Evolutionary conservation across 2,888 invertebrate species (phyloP).

Genomic region (Drosophila hamatofila): DNA sequence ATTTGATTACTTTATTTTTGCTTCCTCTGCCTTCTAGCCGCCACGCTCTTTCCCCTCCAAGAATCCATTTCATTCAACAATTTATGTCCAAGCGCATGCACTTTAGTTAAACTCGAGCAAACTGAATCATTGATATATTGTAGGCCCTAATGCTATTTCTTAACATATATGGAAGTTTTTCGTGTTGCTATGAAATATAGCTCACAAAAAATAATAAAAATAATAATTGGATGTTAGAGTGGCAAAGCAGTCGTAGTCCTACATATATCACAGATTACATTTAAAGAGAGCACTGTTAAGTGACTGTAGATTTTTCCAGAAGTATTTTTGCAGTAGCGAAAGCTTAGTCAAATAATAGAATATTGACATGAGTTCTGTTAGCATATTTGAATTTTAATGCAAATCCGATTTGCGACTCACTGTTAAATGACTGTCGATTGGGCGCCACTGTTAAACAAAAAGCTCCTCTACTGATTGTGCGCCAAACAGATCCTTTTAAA

Average conservation of each 20-base stretch:
- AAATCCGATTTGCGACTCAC: too few species aligned
- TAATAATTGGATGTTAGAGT: not conserved
- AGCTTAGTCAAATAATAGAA: too few species aligned
- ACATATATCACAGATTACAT: too few species aligned
- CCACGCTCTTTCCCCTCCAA: slow-evolving; percentile 13
- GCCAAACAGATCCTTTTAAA: too few species aligned
- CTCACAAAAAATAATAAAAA: not conserved
- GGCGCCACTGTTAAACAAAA: too few species aligned
- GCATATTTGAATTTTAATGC: not conserved
- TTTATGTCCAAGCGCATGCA: slow-evolving; percentile 24
- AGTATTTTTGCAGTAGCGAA: too few species aligned
- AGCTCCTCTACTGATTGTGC: too few species aligned
- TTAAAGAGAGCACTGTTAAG: too few species aligned
- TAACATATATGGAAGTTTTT: slow-evolving; percentile 12
- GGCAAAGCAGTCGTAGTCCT: not conserved
- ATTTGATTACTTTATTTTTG: slow-evolving; percentile 76
- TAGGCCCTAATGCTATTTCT: slow-evolving; percentile 19
- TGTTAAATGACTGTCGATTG: not conserved
- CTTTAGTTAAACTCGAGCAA: slow-evolving; percentile 19
- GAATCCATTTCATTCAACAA: slow-evolving; percentile 25
- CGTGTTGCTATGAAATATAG: slow-evolving; percentile 7
- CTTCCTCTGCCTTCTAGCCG: slow-evolving; percentile 3
- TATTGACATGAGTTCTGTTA: not conserved
- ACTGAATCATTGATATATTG: slow-evolving; percentile 39
- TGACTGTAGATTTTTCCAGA: not conserved